Base-by-base conservation (phyloP, 2,113 vertebrate species). In the Spea multiplicata region DNA sequence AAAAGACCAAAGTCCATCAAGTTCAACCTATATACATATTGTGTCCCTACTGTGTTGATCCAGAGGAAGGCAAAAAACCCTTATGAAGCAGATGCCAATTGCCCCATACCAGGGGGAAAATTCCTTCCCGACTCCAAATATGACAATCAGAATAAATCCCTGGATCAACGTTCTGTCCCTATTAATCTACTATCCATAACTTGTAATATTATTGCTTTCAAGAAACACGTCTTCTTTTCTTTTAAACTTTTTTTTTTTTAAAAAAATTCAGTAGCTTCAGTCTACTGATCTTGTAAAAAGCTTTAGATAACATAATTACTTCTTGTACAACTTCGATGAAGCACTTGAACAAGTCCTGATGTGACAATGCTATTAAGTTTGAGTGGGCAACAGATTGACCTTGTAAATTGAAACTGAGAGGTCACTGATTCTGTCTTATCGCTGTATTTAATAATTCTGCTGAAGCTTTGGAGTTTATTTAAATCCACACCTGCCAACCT, bases 351-450 rank as follows among this genome's bases (percentile, higher is more conserved):
- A 84, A 80, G 66, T 17, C 0, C 80, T 71, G 83, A 71, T 76
- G 84, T 85, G 87, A 84, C 84, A 78, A 73, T 84, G 88, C 85
- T 78, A 9, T 85, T 74, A 74, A 82, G 65, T 70, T 81, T 48
- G 0, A 0, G 76, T 81, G 66, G 57, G 66, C 77, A 49, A 75
- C 52, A 83, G 83, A 84, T 84, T 84, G 85, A 85, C 86, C 88
- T 73, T 82, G 88, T 76, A 84, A 86, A 88, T 81, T 81, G 83
- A 83, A 86, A 87, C 82, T 71, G 0, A 57, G 78, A 84, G 84
- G 82, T 84, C 69, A 5, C 78, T 52, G 17, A 52, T 50, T 65
- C 65, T 52, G 65, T 82, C 82, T 78, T 50, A 59, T 3, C 66
- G 5, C 30, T 61, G 44, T 72, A 81, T 83, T 85, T 85, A 83